phyloP scores from a whole-genome alignment of 2,113 vertebrate genomes.

The Aix galericulata region DNA sequence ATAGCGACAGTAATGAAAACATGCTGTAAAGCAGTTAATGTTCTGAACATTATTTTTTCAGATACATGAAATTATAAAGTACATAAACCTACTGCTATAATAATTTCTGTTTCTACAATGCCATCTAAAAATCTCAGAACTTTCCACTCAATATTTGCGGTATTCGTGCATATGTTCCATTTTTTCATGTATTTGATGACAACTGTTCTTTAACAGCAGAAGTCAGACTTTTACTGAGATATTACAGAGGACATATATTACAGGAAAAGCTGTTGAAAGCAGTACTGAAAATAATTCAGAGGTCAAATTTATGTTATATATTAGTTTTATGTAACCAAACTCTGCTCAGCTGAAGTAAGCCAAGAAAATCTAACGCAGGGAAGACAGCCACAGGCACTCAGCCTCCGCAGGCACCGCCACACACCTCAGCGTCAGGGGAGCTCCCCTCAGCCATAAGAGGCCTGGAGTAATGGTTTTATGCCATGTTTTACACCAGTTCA shows the following conservation, averaged over 20 bases:
- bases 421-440: fast-evolving
- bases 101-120: background rate
- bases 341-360: fast-evolving
- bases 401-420: fast-evolving
- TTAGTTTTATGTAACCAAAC: fast-evolving
- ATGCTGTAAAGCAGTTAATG: fast-evolving
- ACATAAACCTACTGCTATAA: background rate
- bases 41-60: background rate
- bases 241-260: background rate
- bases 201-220: background rate
- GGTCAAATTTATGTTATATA: background rate
- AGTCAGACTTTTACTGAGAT: background rate
- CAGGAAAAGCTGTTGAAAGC: background rate
- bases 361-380: fast-evolving
- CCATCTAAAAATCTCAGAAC: background rate
- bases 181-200: background rate
- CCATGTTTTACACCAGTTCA: background rate
- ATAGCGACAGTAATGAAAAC: background rate
- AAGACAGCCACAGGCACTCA: background rate
- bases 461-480: too few relatives aligned
- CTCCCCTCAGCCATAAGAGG: fast-evolving
- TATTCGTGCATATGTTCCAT: background rate
- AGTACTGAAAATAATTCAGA: background rate
- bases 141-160: background rate
- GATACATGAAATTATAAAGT: background rate